Conservation (phyloP, 2,888 invertebrate genomes). For the Amphipoea oculea region DNA sequence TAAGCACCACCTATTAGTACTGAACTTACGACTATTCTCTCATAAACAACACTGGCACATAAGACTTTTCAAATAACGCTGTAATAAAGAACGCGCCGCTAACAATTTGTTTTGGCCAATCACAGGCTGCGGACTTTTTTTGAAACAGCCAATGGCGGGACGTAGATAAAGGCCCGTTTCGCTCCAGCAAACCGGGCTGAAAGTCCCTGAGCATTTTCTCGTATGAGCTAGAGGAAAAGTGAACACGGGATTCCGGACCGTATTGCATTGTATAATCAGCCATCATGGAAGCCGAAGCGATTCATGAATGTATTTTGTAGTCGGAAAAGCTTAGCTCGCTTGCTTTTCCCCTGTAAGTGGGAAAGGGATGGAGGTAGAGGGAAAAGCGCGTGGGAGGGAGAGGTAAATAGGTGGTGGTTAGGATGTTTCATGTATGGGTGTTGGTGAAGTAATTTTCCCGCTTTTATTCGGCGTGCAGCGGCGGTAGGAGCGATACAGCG, state of each 20-base stretch:
- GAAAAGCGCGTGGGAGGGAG: conserved; percentile 69
- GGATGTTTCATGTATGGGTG: conserved; percentile 72
- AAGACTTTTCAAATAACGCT: conserved; percentile 80
- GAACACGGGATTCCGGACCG: conserved; percentile 83
- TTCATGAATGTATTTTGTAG: conserved; percentile 79
- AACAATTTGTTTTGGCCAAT: conserved; percentile 91
- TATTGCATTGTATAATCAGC: conserved; percentile 90
- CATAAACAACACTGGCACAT: conserved; percentile 69
- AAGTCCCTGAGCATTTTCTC: conserved; percentile 80
- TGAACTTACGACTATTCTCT: conserved; percentile 71
- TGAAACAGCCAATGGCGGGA: conserved; percentile 88
- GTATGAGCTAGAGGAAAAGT: conserved; percentile 73
- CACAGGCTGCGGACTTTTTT: conserved; percentile 86
- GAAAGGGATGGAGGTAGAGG: conserved; percentile 71
- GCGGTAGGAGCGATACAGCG: conserved; percentile 77
- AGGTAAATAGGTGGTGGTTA: conserved; percentile 78
- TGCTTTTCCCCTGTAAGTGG: conserved; percentile 73
- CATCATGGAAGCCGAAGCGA: conserved; percentile 89
- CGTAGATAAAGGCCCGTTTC: conserved; percentile 86
- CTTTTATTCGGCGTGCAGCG: conserved; percentile 86
- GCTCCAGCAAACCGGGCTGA: conserved; percentile 74
- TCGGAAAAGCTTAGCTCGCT: conserved; percentile 86
- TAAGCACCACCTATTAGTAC: conserved; percentile 50
- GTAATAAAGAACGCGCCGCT: conserved; percentile 85
- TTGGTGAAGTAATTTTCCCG: conserved; percentile 88